phyloP scores from a whole-genome alignment of 2,888 invertebrate species.

The Yponomeuta cagnagella region DNA sequence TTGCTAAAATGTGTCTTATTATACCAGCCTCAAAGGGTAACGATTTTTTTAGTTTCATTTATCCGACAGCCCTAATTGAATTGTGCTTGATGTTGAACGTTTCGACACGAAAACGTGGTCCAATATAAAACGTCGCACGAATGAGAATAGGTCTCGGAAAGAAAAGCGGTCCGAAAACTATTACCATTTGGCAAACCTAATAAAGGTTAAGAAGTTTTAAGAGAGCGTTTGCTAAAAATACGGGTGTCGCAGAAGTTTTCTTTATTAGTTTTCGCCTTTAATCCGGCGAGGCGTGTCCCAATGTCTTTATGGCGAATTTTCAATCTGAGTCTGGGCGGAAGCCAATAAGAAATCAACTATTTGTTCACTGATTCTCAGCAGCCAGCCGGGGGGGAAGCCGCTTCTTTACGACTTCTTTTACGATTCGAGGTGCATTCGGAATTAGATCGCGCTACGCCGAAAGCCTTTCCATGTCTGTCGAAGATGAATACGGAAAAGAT shows the following conservation, averaged over 20 bases:
- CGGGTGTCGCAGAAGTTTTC: conserved; percentile 74
- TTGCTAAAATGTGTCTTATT: conserved; percentile 38
- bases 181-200: conserved; percentile 56
- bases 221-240: conserved; percentile 70
- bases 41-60: conserved; percentile 39
- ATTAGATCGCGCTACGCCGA: conserved; percentile 65
- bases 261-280: conserved; percentile 75
- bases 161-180: conserved; percentile 32
- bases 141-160: conserved; percentile 1
- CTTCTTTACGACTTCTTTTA: conserved; percentile 75
- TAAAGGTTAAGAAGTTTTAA: conserved; percentile 66
- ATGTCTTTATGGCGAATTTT: conserved; percentile 76
- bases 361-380: conserved; percentile 69
- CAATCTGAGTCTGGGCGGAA: conserved; percentile 72
- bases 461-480: conserved; percentile 69
- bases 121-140: background rate
- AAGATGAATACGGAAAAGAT: conserved; percentile 70
- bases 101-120: background rate
- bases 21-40: background rate
- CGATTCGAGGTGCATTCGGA: conserved; percentile 75
- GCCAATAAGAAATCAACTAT: conserved; percentile 76
- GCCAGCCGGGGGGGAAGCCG: conserved; percentile 59
- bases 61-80: conserved; percentile 21
- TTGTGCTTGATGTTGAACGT: background rate
- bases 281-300: conserved; percentile 71